phyloP scores from a whole-genome alignment of 2,113 vertebrate genomes.

The Lepus timidus region DNA sequence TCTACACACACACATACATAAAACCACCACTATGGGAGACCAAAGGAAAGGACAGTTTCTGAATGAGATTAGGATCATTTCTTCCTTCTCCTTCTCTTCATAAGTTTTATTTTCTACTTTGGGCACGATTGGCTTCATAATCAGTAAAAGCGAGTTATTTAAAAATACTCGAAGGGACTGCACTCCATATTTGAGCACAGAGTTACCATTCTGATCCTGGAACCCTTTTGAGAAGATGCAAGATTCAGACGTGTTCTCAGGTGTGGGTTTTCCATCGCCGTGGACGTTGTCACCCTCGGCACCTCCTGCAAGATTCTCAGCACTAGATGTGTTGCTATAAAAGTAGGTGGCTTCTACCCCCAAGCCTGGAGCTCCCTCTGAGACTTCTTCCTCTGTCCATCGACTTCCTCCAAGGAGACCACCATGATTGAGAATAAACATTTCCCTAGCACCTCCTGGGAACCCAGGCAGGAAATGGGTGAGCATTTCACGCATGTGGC shows the following conservation, averaged over 20 bases:
- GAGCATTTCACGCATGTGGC: not conserved
- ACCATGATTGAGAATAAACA: not conserved
- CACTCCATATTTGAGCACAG: not conserved
- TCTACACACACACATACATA: too few relatives aligned
- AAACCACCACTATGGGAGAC: not conserved
- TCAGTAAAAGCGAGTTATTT: not conserved
- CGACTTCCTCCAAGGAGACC: slow-evolving; percentile 18
- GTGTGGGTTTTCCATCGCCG: not conserved
- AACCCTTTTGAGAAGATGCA: not conserved
- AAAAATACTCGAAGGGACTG: slow-evolving; percentile 10
- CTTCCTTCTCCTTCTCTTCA: slow-evolving; percentile 29
- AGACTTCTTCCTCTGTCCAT: slow-evolving; percentile 2
- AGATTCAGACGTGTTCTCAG: not conserved
- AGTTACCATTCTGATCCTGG: not conserved
- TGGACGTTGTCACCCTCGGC: not conserved
- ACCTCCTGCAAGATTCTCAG: not conserved
- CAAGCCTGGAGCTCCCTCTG: not conserved
- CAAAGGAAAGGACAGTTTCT: slow-evolving; percentile 38
- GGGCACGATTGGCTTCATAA: not conserved
- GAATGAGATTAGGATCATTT: slow-evolving; percentile 5
- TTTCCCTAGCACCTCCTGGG: not conserved
- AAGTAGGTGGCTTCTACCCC: not conserved
- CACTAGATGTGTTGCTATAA: not conserved
- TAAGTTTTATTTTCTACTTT: slow-evolving; percentile 29
- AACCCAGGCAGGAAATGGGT: not conserved